Conservation (phyloP, 2,888 invertebrate genomes). For the Apodemia zela region DNA sequence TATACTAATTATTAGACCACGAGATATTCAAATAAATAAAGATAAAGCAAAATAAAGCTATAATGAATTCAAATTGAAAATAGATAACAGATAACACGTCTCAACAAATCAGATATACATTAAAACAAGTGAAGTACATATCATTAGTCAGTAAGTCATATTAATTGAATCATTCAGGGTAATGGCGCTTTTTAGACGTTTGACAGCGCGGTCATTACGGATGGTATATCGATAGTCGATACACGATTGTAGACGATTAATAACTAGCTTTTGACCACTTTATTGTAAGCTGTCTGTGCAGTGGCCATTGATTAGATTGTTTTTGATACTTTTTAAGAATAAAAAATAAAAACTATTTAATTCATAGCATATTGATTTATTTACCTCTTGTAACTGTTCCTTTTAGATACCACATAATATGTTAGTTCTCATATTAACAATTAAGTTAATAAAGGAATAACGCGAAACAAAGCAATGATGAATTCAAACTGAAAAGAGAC, state of each 20-base stretch:
- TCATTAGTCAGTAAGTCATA: conserved; percentile 64
- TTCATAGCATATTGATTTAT: too few relatives aligned
- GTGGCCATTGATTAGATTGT: conserved; percentile 23
- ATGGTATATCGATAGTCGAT: conserved; percentile 50
- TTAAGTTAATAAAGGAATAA: too few relatives aligned
- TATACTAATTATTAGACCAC: too few relatives aligned
- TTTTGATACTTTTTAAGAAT: too few relatives aligned
- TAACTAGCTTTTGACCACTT: conserved; percentile 36
- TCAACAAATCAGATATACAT: conserved; percentile 25
- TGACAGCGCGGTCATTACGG: conserved; percentile 67
- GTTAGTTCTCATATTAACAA: too few relatives aligned
- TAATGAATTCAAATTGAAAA: conserved; percentile 27
- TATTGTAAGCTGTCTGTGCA: conserved; percentile 28
- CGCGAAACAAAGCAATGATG: conserved; percentile 6
- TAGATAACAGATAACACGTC: conserved; percentile 26
- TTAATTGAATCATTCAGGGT: conserved; percentile 70
- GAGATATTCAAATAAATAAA: too few relatives aligned
- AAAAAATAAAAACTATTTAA: too few relatives aligned
- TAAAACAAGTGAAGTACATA: conserved; percentile 41
- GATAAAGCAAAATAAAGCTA: too few relatives aligned
- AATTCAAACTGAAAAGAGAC: conserved; percentile 20
- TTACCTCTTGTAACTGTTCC: too few relatives aligned
- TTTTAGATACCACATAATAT: too few relatives aligned
- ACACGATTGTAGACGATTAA: conserved; percentile 48
- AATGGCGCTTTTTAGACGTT: conserved; percentile 65